Base-by-base conservation (phyloP, 1,140 invertebrate genomes). In the Drosophila chauvacae region DNA sequence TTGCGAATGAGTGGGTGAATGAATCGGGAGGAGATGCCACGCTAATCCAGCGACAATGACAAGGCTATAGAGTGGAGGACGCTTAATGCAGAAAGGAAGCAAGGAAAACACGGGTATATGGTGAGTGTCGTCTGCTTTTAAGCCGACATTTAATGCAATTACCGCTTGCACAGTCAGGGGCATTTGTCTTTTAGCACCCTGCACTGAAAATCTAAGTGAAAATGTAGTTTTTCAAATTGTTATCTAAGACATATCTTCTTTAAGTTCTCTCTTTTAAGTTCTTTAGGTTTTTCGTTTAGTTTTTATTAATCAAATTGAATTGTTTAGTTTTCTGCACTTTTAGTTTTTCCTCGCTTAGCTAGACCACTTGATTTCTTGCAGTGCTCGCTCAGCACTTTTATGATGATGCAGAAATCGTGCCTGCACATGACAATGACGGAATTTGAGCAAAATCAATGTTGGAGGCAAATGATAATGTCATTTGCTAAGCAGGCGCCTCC, bases 101-200 rank as follows among this genome's bases (percentile, higher is more conserved):
- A 30, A 28, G 48, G 18, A 47, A 26, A n/a, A 55, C 39, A 48
- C 44, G 45, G 33, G 10, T 37, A 30, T 39, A 35, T 23, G 33
- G 33, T 33, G 44, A 35, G 51, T 56, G 58, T 68, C 48, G 57
- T 48, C 41, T 71, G 81, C 47, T 85, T 90, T 90, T 90, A 90
- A 90, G 86, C 85, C 75, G 64, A 79, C 86, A 90, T 87, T 90
- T 90, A 90, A 90, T 90, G 86, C 85, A 90, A 90, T 90, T 90
- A 90, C 85, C 86, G 78, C 68, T 63, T 28, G 50, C 77, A 72
- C 72, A 77, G 47, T 75, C 51, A 77, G 73, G 47, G 77, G 51
- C 61, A 50, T 58, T 66, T 76, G 45, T 61, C 65, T 72, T 41
- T 58, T 33, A 39, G 62, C 69, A 74, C 33, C 44, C 23, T 33